A percentile compares a stretch with the other conserved stretches of the same genome.
These are phyloP conservation scores for Epizoanthus ramosus DNA, from an alignment of 92 coral and sea anemone genomes.

Conservation along the genomic window DNA sequence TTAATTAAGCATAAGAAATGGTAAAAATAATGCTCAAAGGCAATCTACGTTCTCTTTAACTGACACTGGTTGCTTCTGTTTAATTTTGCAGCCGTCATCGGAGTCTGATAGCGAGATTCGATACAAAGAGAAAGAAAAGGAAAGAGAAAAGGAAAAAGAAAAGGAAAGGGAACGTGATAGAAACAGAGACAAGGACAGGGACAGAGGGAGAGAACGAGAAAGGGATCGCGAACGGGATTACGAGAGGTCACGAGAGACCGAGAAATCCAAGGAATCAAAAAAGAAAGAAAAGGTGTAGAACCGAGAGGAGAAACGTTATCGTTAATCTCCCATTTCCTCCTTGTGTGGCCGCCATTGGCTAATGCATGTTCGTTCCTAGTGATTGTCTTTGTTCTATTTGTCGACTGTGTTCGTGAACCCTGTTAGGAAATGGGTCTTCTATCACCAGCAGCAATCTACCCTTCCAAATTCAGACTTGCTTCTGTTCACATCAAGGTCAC, in stretches of 20 bases:
- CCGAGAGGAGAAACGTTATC: conserved; percentile 6
- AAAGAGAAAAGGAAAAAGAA: conserved; percentile 59
- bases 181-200: conserved; percentile 58
- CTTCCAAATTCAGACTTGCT: conserved; percentile 2
- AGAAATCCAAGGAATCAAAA: conserved; percentile 32
- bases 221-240: conserved; percentile 71
- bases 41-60: not conserved
- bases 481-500: not conserved
- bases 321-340: not conserved
- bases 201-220: conserved; percentile 59
- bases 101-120: conserved; percentile 88
- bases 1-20: no score
- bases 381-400: not conserved
- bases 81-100: conserved; percentile 69
- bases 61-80: not conserved
- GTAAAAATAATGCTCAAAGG: no score
- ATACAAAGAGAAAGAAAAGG: conserved; percentile 77
- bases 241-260: conserved; percentile 54
- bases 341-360: not conserved
- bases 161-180: conserved; percentile 57
- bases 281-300: conserved; percentile 46
- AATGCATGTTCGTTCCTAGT: conserved; percentile 1
- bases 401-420: not conserved
- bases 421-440: not conserved
- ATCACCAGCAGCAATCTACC: not conserved